phyloP scores from a whole-genome alignment of 2,113 vertebrate genomes.

The Bos indicus region DNA sequence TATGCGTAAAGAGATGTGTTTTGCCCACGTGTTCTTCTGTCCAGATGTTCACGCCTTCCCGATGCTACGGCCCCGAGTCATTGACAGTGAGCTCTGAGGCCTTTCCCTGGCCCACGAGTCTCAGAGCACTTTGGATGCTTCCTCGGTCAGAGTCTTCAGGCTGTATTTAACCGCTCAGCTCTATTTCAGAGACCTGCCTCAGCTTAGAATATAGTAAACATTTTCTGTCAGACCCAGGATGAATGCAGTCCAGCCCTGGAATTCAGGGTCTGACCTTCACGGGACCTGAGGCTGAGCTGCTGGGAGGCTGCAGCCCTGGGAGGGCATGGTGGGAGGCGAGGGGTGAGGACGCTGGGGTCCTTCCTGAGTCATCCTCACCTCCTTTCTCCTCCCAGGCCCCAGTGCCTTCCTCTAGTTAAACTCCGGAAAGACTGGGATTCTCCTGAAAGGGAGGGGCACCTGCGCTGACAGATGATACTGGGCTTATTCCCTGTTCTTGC shows the following conservation, averaged over 20 bases:
- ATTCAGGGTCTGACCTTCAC: background rate
- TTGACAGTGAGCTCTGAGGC: too few relatives aligned
- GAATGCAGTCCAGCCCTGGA: background rate
- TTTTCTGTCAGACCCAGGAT: background rate
- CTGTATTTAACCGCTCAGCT: background rate
- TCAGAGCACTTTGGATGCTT: background rate
- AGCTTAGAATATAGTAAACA: background rate
- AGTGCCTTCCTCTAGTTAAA: background rate
- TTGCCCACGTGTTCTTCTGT: background rate
- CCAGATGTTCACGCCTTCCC: background rate
- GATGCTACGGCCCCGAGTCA: background rate
- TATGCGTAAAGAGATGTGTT: background rate
- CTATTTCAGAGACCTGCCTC: background rate
- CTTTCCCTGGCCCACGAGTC: background rate
- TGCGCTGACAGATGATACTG: background rate
- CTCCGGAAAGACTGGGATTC: background rate
- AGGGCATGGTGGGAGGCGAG: background rate
- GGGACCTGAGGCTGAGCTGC: background rate
- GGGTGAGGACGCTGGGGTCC: background rate
- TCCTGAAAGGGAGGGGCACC: too few relatives aligned
- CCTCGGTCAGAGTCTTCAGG: background rate
- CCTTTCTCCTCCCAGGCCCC: background rate
- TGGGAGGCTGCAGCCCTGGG: too few relatives aligned
- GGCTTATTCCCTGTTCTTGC: too few relatives aligned
- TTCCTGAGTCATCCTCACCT: background rate